phyloP scores from a whole-genome alignment of 2,113 vertebrate genomes.

The Rhipidura dahli region DNA sequence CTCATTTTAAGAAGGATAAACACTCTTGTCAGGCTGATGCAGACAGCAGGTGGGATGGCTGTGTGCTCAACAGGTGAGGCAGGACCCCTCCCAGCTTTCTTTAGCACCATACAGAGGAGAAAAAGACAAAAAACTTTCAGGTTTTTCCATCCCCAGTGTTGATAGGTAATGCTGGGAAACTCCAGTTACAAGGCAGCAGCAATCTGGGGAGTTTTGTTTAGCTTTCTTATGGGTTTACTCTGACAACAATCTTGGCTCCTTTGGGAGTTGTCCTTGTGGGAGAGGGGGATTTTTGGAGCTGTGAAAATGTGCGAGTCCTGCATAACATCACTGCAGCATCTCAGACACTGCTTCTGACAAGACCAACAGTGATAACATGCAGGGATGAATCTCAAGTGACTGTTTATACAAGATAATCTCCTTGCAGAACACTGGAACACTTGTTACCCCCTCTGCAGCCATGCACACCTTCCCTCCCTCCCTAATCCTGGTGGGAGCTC shows the following conservation, averaged over 20 bases:
- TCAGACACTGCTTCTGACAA: not conserved
- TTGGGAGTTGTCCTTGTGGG: not conserved
- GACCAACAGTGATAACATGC: not conserved
- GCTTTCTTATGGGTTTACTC: not conserved
- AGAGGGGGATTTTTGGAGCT: not conserved
- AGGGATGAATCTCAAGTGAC: not conserved
- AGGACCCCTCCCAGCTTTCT: not conserved
- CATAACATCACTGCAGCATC: not conserved
- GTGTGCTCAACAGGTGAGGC: not conserved
- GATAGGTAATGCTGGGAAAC: not conserved
- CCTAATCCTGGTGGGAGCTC: not conserved
- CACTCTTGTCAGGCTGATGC: fast-evolving
- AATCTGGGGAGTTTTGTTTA: not conserved
- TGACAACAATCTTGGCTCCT: not conserved
- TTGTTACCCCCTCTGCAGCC: not conserved
- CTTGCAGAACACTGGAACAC: not conserved
- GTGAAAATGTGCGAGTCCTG: conserved; percentile 29
- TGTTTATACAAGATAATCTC: conserved; percentile 9
- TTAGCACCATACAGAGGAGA: not conserved
- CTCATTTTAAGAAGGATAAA: not conserved
- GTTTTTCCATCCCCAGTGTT: not conserved
- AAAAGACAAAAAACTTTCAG: not conserved
- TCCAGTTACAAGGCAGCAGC: not conserved
- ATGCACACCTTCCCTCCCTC: fast-evolving
- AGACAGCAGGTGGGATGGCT: not conserved